These are phyloP conservation scores for Chelonia mydas DNA, from an alignment of 2,797 vertebrate genomes.

Conservation along the genomic window DNA sequence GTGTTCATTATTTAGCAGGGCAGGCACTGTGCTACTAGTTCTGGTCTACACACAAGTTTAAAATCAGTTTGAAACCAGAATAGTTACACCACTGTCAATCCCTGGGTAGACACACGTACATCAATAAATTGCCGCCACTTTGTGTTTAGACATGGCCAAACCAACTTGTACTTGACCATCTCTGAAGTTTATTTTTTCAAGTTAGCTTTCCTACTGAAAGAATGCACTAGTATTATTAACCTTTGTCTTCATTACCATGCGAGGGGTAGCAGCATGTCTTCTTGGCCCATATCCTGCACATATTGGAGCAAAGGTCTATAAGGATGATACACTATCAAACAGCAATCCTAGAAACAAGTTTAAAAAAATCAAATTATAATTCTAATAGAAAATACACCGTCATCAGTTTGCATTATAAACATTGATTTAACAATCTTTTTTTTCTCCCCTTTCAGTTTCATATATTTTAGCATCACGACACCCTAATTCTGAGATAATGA, in stretches of 20 bases:
- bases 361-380: constrained; percentile 74
- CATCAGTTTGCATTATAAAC: constrained; percentile 59
- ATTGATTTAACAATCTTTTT: constrained; percentile 46
- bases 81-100: not conserved
- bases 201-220: constrained; percentile 40
- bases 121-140: not conserved
- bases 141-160: constrained; percentile 17
- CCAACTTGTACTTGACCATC: not conserved
- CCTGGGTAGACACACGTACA: not conserved
- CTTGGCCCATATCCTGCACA: constrained; percentile 99
- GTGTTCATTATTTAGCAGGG: not conserved
- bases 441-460: constrained; percentile 42
- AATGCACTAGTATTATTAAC: constrained; percentile 61
- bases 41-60: not conserved
- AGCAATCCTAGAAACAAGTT: constrained; percentile 93
- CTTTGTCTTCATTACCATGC: constrained; percentile 89
- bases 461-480: constrained; percentile 42
- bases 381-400: constrained; percentile 60
- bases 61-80: not conserved
- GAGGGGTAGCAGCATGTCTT: constrained; percentile 97
- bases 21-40: not conserved
- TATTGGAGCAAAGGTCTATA: constrained; percentile 98
- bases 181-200: not conserved
- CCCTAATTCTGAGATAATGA: constrained; percentile 72
- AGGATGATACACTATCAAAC: constrained; percentile 99